phyloP scores from a whole-genome alignment of 2,888 invertebrate species.

The Ectobius pallidus region DNA sequence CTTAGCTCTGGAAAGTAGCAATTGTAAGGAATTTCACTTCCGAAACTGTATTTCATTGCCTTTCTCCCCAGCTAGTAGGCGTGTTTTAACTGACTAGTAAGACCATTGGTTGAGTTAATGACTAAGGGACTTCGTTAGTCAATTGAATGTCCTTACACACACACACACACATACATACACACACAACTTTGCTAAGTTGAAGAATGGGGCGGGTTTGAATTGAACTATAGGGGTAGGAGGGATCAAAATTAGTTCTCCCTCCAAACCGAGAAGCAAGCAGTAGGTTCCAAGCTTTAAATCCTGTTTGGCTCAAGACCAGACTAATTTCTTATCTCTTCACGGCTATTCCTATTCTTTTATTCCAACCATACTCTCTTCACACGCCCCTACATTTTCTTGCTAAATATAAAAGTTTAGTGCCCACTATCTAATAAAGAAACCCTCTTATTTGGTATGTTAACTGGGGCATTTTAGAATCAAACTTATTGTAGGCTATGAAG shows the following conservation, averaged over 20 bases:
- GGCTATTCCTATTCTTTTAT: neutral
- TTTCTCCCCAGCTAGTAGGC: neutral
- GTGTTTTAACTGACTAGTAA: neutral
- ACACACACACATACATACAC: too few species aligned
- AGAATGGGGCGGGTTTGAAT: neutral
- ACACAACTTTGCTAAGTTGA: neutral
- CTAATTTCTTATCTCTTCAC: slow-evolving; percentile 16
- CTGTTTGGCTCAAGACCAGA: slow-evolving; percentile 25
- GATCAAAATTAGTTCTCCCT: slow-evolving; percentile 17
- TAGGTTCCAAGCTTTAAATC: slow-evolving; percentile 19
- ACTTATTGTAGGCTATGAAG: too few species aligned
- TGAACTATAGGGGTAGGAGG: neutral
- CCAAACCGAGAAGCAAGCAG: neutral
- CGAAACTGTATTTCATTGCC: neutral
- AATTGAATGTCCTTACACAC: slow-evolving; percentile 30
- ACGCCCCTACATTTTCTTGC: too few species aligned
- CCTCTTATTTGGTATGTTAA: too few species aligned
- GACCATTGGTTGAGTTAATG: slow-evolving; percentile 20
- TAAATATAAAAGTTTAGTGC: too few species aligned
- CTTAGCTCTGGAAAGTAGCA: too few species aligned
- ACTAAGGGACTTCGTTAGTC: slow-evolving; percentile 33
- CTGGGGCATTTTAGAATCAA: too few species aligned
- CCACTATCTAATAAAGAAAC: too few species aligned
- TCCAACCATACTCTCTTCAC: too few species aligned
- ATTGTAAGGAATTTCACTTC: neutral